These are phyloP conservation scores for Pardosa pseudoannulata DNA, from an alignment of 2,888 invertebrate species.

Conservation along the genomic window DNA sequence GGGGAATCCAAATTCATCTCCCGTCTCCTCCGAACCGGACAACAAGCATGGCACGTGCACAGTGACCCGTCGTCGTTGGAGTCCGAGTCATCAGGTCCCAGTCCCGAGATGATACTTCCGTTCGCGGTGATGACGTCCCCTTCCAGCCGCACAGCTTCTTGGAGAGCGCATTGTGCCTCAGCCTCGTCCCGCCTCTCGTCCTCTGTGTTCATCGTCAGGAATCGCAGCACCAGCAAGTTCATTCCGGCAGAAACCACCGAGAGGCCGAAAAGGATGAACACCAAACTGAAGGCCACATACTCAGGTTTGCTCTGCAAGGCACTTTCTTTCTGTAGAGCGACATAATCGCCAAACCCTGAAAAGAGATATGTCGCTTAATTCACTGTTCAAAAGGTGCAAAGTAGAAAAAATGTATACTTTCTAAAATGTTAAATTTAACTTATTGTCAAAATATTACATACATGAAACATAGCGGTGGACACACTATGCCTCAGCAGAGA, in stretches of 20 bases:
- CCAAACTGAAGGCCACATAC: constrained; percentile 96
- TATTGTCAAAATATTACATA: too few species aligned
- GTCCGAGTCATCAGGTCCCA: constrained; percentile 75
- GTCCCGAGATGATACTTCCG: constrained; percentile 75
- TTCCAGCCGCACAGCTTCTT: constrained; percentile 95
- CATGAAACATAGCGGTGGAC: too few species aligned
- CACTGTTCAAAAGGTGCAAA: too few species aligned
- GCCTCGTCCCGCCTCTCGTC: constrained; percentile 97
- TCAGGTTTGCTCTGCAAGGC: constrained; percentile 95
- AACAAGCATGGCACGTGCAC: constrained; percentile 84
- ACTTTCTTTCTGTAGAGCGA: constrained; percentile 96
- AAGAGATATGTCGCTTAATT: too few species aligned
- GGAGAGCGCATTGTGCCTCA: constrained; percentile 94
- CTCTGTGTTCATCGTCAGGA: constrained; percentile 98
- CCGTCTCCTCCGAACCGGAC: constrained; percentile 79
- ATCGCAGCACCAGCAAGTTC: constrained; percentile 94
- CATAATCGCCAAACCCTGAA: constrained; percentile 94
- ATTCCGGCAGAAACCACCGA: constrained; percentile 99
- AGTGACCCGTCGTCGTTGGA: constrained; percentile 82
- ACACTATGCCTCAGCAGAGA: too few species aligned
- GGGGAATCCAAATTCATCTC: constrained; percentile 75
- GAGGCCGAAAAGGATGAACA: constrained; percentile 98
- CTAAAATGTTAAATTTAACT: too few species aligned
- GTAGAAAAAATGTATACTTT: too few species aligned
- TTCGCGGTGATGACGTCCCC: constrained; percentile 90